Base-by-base conservation (phyloP, 2,113 vertebrate genomes). In the Nyctibius bracteatus region DNA sequence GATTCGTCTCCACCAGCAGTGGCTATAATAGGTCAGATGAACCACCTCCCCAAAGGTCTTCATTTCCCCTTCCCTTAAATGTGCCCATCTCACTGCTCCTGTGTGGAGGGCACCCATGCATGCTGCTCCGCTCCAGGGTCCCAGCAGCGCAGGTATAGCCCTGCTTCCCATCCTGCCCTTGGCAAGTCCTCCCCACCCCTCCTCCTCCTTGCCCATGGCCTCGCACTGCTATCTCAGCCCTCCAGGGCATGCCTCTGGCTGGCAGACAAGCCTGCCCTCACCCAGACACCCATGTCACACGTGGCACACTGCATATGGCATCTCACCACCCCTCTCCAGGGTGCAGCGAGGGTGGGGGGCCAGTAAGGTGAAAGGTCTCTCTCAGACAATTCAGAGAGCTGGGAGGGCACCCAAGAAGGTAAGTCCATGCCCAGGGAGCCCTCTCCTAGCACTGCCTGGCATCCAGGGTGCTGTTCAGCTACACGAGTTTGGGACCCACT, bases 401-500 rank as follows among this genome's bases (percentile, higher is more conserved):
- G 7, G 9, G 22, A 81, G n/a, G 22, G 11, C 15, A 47, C 15
- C n/a, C 4, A 3, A 20, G 8, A 11, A 58, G 22, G 20, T 39
- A 41, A 59, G 3, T 15, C 6, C 6, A 3, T 28, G 2, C 12
- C 6, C 17, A n/a, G 9, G 41, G 3, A 84, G 9, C 8, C n/a
- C 9, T 39, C 10, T 81, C 31, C 41, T 57, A 31, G 35, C 33
- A 21, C 23, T 68, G 31, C 7, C 27, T 49, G 70, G 35, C 15
- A n/a, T 12, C 3, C 3, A 57, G 19, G 23, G 5, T 44, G 13
- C 19, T 43, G 41, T 14, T 24, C 4, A 8, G 22, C 21, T 75
- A 21, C 0, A 0, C 8, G 12, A n/a, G 4, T 5, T 51, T 5
- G 5, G 23, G 17, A 6, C 3, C 18, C 7, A 16, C 49, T 25